Evolutionary conservation across 2,113 vertebrate genomes (phyloP), one percentile per base, ranked within the genome.

Genomic region (Dermatemys mawii): DNA sequence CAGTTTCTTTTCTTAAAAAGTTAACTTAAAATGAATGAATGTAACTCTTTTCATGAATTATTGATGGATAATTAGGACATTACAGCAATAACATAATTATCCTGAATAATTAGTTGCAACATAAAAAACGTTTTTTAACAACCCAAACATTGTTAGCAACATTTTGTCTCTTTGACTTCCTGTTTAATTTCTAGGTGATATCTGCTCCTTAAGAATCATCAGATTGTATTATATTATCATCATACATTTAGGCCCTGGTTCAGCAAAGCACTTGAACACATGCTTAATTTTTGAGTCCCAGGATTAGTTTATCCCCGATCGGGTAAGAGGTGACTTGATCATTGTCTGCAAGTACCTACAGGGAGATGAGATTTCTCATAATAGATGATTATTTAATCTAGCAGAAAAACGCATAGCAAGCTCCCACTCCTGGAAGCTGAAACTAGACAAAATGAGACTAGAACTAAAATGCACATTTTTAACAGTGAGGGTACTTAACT

Each of bases 1-100:
- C 1, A 0, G 17, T 84, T 48, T 94, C 53, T 9, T 83, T 86
- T 21, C 29, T 54, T 78, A 55, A 87, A 60, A 93, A 91, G 95
- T 81, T 81, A 88, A 51, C 57, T 81, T 91, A 92, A 85, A 94
- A 94, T 88, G 90, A 87, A 93, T 87, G 78, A 27, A 78, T 78
- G 1, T 6, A 5, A 63, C 85, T 94, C 76, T 21, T 94, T 78
- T 92, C 85, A 91, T 0, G 0, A 8, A 1, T 38, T 55, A 2
- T 11, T 81, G 55, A 41, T 70, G 53, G 32, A 63, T 85, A 67
- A 84, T 73, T 73, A 57, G 87, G 88, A 80, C 60, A 67, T 67
- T 67, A 67, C 29, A 84, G 63, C 44, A 54, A 32, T 35, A 92
- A 90, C 38, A 73, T 10, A 84, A 70, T 75, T 86, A 17, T 63